These are phyloP conservation scores for Conops quadrifasciatus DNA, from an alignment of 2,888 invertebrate genomes.

Conservation along the genomic window DNA sequence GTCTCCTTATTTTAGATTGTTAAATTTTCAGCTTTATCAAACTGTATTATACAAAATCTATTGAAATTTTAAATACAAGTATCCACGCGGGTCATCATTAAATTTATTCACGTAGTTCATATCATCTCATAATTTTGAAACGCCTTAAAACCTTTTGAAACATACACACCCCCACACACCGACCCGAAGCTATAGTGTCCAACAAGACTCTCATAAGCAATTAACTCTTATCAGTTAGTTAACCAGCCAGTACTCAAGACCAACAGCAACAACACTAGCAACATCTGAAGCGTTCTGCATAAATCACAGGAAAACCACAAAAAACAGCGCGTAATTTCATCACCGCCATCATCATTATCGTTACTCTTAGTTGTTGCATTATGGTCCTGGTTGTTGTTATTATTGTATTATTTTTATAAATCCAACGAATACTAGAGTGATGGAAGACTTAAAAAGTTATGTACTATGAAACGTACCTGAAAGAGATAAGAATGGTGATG, in stretches of 20 bases:
- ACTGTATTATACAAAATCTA: too few species aligned
- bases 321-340: slow-evolving; percentile 35
- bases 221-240: slow-evolving; percentile 6
- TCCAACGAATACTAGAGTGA: too few species aligned
- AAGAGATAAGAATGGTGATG: neutral
- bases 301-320: slow-evolving; percentile 27
- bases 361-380: neutral
- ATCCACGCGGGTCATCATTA: too few species aligned
- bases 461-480: neutral
- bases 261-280: neutral
- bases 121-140: too few species aligned
- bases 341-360: slow-evolving; percentile 10
- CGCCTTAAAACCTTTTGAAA: too few species aligned
- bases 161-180: too few species aligned
- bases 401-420: neutral
- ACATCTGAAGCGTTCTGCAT: neutral
- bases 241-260: slow-evolving; percentile 3
- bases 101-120: too few species aligned
- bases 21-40: too few species aligned
- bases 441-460: neutral
- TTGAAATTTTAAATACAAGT: too few species aligned
- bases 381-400: neutral
- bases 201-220: too few species aligned
- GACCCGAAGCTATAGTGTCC: too few species aligned
- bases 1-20: too few species aligned